Evolutionary conservation across 2,888 invertebrate species (phyloP), one percentile per base, ranked within the genome.

Genomic region (Thera obeliscata): DNA sequence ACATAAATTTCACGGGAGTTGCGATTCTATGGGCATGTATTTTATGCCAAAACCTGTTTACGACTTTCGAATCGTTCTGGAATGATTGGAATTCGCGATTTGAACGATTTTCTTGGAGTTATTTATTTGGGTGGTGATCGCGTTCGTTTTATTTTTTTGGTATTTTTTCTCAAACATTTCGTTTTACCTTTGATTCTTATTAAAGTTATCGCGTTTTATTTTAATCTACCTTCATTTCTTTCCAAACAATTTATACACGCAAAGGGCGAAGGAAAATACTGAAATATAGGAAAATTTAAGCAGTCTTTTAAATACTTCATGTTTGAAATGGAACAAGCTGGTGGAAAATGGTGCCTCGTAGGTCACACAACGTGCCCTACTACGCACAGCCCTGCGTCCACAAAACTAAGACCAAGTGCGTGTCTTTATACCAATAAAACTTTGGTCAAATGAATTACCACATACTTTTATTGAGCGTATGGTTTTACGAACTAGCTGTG

Each of bases 401-500:
- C 22, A 46, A 46, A 9, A 9, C 43, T 2, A 9, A 49, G 22
- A 63, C 59, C 56, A 68, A 73, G 71, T 70, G 70, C 64, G 74
- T 64, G 52, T 41, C 66, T 78, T 79, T 78, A 78, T 55, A 4
- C 65, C 69, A 76, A 83, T 84, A 85, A 84, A 85, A 83, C 74
- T 77, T 73, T 74, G 76, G 75, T 74, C 76, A 78, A 80, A 83
- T 80, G 79, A 81, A 81, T 83, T 79, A 79, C 76, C 43, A 52
- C 69, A 78, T 78, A 74, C 77, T 81, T 82, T 82, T 81, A 76
- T 76, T 43, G 54, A 12, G 9, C 56, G 22, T 22, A 22, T 61
- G 61, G 48, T 66, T 65, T 69, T 66, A 57, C 57, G 52, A 43
- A 38, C 56, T 33, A 52, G 50, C 55, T 50, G 50, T 70, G 67